These are phyloP conservation scores for Sturnira hondurensis DNA, from an alignment of 2,113 vertebrate genomes.

Conservation along the genomic window DNA sequence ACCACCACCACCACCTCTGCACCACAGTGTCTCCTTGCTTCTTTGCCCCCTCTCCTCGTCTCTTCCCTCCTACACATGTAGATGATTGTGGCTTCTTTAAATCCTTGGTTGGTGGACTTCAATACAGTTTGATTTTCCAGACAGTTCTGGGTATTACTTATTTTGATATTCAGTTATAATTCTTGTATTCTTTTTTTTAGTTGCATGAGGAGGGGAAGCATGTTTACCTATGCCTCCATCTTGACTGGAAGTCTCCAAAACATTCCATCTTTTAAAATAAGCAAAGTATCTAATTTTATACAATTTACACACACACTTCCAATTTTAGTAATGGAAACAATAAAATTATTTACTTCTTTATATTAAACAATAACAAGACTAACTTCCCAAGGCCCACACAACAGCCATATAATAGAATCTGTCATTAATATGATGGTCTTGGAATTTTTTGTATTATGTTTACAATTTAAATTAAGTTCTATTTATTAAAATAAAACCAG, in stretches of 20 bases:
- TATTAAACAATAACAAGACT: conserved; percentile 39
- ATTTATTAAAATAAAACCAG: conserved; percentile 41
- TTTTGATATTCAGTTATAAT: too few relatives aligned
- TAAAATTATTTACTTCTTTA: conserved; percentile 34
- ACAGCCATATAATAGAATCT: conserved; percentile 1
- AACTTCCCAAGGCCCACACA: conserved; percentile 40
- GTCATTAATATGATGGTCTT: conserved; percentile 48
- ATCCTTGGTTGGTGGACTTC: too few relatives aligned
- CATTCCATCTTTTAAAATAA: conserved; percentile 32
- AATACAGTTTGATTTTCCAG: too few relatives aligned
- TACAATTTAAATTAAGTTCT: conserved; percentile 39
- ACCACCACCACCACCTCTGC: too few relatives aligned
- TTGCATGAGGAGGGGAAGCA: too few relatives aligned
- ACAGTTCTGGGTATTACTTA: too few relatives aligned
- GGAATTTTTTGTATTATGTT: conserved; percentile 38
- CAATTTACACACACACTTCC: conserved; percentile 40
- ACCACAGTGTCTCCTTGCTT: too few relatives aligned
- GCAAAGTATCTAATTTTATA: conserved; percentile 41
- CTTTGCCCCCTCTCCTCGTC: too few relatives aligned
- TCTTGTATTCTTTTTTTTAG: too few relatives aligned
- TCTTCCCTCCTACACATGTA: too few relatives aligned
- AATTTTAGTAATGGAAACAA: conserved; percentile 57
- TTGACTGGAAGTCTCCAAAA: neutral
- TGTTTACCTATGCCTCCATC: too few relatives aligned
- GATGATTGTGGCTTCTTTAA: too few relatives aligned